Evolutionary conservation across 2,888 invertebrate species (phyloP).

Genomic region (Antheraea yamamai): DNA sequence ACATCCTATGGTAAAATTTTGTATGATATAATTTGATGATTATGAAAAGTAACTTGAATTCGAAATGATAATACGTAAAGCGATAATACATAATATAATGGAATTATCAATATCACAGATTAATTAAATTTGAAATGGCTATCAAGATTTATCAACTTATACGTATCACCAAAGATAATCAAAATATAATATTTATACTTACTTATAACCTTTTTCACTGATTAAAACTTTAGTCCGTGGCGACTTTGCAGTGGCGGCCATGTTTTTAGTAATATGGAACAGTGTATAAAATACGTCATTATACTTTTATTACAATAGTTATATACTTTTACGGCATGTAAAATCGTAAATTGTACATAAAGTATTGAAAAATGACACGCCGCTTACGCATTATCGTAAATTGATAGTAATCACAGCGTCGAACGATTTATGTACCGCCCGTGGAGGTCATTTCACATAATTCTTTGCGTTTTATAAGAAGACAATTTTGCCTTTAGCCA

Average conservation of each 20-base stretch:
- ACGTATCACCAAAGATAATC: background rate
- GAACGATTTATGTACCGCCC: slow-evolving; percentile 57
- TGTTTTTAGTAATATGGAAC: background rate
- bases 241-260: background rate
- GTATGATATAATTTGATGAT: no score
- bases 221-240: background rate
- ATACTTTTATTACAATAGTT: background rate
- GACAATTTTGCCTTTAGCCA: slow-evolving; percentile 34
- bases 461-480: slow-evolving; percentile 55
- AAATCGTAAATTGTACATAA: slow-evolving; percentile 10
- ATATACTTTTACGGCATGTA: background rate
- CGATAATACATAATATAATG: no score
- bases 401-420: slow-evolving; percentile 53
- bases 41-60: no score
- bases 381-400: slow-evolving; percentile 46
- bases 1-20: no score
- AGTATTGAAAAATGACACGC: slow-evolving; percentile 4
- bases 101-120: background rate
- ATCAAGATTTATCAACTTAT: background rate
- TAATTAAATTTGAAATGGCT: background rate
- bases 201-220: background rate
- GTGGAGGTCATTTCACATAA: slow-evolving; percentile 54
- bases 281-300: background rate
- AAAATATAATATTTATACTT: background rate
- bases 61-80: no score